phyloP scores from a whole-genome alignment of 2,888 invertebrate species.

The Leistus spinibarbis region DNA sequence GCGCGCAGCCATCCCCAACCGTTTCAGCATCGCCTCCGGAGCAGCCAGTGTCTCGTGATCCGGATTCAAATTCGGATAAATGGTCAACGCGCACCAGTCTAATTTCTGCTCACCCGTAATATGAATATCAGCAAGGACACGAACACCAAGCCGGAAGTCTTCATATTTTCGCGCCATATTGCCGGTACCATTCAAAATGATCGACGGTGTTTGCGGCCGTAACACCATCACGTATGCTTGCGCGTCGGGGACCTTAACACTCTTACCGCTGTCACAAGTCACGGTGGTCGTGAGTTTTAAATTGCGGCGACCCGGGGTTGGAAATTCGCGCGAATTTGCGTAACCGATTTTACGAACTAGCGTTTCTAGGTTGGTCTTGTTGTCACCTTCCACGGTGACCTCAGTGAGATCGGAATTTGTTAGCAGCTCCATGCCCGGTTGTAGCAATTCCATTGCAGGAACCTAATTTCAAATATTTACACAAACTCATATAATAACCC shows the following conservation, averaged over 20 bases:
- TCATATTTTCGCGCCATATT: conserved; percentile 86
- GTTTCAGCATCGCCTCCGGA: conserved; percentile 73
- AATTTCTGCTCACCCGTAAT: conserved; percentile 76
- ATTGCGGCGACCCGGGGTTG: conserved; percentile 93
- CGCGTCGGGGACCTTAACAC: conserved; percentile 74
- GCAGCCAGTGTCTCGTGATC: conserved; percentile 90
- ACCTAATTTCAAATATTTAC: conserved; percentile 61
- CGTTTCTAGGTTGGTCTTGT: conserved; percentile 87
- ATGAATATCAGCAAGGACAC: conserved; percentile 84
- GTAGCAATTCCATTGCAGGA: conserved; percentile 75
- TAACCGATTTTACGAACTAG: conserved; percentile 87
- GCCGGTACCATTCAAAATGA: conserved; percentile 79
- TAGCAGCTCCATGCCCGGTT: conserved; percentile 78
- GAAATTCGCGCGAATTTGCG: conserved; percentile 87
- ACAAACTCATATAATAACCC: no score
- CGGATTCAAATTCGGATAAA: conserved; percentile 93
- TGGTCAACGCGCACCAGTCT: conserved; percentile 92
- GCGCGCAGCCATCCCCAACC: conserved; percentile 74
- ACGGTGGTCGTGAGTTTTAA: conserved; percentile 82
- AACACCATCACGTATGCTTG: conserved; percentile 89
- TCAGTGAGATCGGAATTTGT: conserved; percentile 81
- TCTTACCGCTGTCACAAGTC: conserved; percentile 74
- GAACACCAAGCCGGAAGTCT: conserved; percentile 84
- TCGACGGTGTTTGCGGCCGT: conserved; percentile 83
- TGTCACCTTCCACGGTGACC: conserved; percentile 89